Evolutionary conservation across 92 coral and sea anemone species (phyloP).

Genomic region (Palythoa grandiflora): DNA sequence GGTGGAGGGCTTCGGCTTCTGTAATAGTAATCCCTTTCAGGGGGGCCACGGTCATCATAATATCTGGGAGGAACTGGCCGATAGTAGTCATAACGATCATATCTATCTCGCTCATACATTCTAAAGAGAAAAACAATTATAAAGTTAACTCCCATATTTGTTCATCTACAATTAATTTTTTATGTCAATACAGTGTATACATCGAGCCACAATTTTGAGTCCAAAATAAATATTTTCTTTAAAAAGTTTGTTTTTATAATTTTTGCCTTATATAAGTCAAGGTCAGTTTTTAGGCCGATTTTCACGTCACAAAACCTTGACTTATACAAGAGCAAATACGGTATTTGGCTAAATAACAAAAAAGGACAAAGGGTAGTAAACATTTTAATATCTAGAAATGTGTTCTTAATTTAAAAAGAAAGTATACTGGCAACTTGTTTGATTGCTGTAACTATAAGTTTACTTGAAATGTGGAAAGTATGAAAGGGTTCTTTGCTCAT

Average conservation of each 20-base stretch:
- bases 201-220: background rate
- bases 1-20: slow-evolving; percentile 85
- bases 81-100: slow-evolving; percentile 67
- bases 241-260: too few species aligned
- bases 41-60: slow-evolving; percentile 60
- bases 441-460: background rate
- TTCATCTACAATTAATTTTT: too few species aligned
- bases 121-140: background rate
- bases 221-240: too few species aligned
- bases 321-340: too few species aligned
- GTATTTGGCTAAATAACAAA: too few species aligned
- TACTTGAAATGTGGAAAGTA: too few species aligned
- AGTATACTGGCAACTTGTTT: too few species aligned
- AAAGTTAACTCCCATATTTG: background rate
- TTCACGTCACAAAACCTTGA: too few species aligned
- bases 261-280: too few species aligned
- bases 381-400: background rate
- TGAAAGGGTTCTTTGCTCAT: too few species aligned
- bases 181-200: too few species aligned
- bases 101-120: slow-evolving; percentile 72
- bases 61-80: slow-evolving; percentile 64
- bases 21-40: slow-evolving; percentile 70
- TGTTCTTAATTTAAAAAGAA: background rate
- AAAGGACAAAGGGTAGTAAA: background rate
- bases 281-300: too few species aligned